Base-by-base conservation (phyloP, 2,888 invertebrate genomes). In the Poecilobothrus nobilitatus region DNA sequence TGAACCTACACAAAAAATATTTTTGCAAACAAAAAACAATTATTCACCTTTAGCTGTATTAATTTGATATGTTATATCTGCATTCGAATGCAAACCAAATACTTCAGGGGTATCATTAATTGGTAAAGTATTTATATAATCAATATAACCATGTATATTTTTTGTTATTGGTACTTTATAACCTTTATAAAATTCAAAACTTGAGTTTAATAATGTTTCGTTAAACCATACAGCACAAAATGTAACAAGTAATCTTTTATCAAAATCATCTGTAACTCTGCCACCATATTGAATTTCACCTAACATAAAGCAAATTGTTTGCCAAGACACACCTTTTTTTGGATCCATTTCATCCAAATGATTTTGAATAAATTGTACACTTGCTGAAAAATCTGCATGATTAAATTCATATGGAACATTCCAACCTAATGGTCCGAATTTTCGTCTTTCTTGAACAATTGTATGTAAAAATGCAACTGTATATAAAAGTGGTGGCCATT, bases 351-450 rank as follows among this genome's bases (percentile, higher is more conserved):
- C 97, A 78, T 97, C 97, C 70, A 97, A 84, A 82, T 97, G 97
- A 80, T 97, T 97, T 80, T 97, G 97, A 70, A 97, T 87, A 79
- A 97, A 97, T 80, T 96, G 96, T 1, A 97, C 92, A 71, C 96
- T 92, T 2, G 97, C 95, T 3, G 94, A 92, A 78, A 96, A 96
- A 80, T 97, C 97, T 0, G 97, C 93, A 83, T 97, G 96, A 83
- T 82, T 82, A 80, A 97, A 97, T 81, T 97, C 97, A 76, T 97
- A 97, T 0, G 96, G 95, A 72, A 97, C 86, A 79, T 97, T 97
- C 97, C 97, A 97, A 10, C 97, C 97, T 18, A 97, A 86, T 0
- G 97, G 95, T 0, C 97, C 97, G 78, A 96, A 97, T 83, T 97
- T 97, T 73, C 97, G 85, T 72, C 97, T 85, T 80, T 97, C 97